Base-by-base conservation (phyloP, 2,888 invertebrate genomes). In the Leucoma salicis region DNA sequence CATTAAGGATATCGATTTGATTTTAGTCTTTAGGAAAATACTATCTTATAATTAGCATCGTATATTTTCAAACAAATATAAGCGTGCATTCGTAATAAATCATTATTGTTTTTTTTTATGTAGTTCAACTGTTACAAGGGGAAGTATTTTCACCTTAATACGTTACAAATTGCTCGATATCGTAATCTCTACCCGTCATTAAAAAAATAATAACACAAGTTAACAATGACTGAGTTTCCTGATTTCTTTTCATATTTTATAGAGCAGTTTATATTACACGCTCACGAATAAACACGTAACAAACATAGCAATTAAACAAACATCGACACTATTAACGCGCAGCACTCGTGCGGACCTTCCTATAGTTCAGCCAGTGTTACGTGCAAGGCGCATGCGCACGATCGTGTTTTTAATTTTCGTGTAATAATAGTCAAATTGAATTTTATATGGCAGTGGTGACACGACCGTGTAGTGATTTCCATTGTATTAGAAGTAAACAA, bases 361-460 rank as follows among this genome's bases (percentile, higher is more conserved):
- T 70, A 62, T 61, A 55, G 73, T 73, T 82, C 84, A 87, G 87
- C 82, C 84, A 86, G 86, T 86, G 74, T 68, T 75, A 75, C 78
- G 78, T 73, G 71, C 67, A 68, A 61, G 54, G 79, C 85, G 84
- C 83, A 68, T 75, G 86, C 83, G 86, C 82, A 74, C 78, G 73
- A 78, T 66, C 81, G 85, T 79, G 71, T 80, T 49, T 57, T 55
- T 61, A 60, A 63, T 67, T 57, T 41, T 53, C 49, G 44, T 57
- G 53, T 55, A 58, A 43, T 25, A 46, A 35, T 50, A 59, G 33
- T 35, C 16, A 66, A 70, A 74, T 67, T 71, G 66, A 63, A 73
- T 81, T 59, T 85, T 83, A 82, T 87, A 88, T 88, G 87, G 86
- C 88, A 86, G 84, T 86, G 78, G 78, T 80, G 80, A 82, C 70